Conservation (phyloP, 1,140 invertebrate species). For the Drepana arcuata region DNA sequence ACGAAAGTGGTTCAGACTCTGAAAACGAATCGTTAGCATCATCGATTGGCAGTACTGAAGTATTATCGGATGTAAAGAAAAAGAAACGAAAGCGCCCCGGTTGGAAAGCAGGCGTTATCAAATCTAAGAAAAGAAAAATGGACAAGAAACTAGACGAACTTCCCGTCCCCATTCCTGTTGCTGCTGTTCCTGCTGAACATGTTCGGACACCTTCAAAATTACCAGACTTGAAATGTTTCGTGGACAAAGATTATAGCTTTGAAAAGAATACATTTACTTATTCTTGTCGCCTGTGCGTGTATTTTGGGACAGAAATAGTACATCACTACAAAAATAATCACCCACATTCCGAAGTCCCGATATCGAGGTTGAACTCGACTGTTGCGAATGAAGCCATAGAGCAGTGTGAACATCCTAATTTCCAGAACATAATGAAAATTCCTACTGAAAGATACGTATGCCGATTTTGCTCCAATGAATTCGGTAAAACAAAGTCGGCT, state of each 20-base stretch:
- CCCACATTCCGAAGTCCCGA: slow-evolving; percentile 75
- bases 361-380: slow-evolving; percentile 72
- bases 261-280: slow-evolving; percentile 43
- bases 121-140: slow-evolving; percentile 41
- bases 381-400: slow-evolving; percentile 59
- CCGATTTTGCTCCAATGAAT: slow-evolving; percentile 71
- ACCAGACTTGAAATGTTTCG: slow-evolving; percentile 40
- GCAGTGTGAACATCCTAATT: slow-evolving; percentile 44
- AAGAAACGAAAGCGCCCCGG: slow-evolving; percentile 35
- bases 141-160: slow-evolving; percentile 15
- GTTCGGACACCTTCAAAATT: slow-evolving; percentile 6
- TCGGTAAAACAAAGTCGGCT: slow-evolving; percentile 27
- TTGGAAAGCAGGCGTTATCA: slow-evolving; percentile 46
- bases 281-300: slow-evolving; percentile 73
- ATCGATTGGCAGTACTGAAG: slow-evolving; percentile 30
- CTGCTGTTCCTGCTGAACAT: too few relatives aligned
- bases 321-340: slow-evolving; percentile 77
- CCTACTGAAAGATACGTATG: slow-evolving; percentile 43
- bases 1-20: slow-evolving; percentile 27
- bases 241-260: slow-evolving; percentile 57
- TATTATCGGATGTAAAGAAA: slow-evolving; percentile 27
- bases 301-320: slow-evolving; percentile 75
- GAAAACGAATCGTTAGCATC: slow-evolving; percentile 40
- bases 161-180: too few relatives aligned
- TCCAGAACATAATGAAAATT: slow-evolving; percentile 36